These are phyloP conservation scores for Ptychobarbus kaznakovi DNA, from an alignment of 2,797 vertebrate species.

Conservation along the genomic window DNA sequence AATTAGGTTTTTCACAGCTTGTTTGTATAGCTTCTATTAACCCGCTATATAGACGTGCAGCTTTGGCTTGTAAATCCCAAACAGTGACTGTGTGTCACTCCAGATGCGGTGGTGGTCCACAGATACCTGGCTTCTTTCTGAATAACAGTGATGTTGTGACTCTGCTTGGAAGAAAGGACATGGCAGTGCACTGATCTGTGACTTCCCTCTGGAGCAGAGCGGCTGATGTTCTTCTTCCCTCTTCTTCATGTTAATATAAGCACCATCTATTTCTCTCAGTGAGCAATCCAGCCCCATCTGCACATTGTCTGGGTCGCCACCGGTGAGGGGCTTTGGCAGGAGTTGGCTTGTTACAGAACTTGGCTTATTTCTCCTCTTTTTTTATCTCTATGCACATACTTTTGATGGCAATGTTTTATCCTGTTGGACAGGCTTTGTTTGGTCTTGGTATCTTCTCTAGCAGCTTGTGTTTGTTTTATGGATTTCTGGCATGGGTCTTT, in stretches of 20 bases:
- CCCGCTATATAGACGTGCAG: conserved; percentile 75
- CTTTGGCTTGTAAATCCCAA: conserved; percentile 75
- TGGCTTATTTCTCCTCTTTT: conserved; percentile 72
- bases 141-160: conserved; percentile 56
- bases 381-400: conserved; percentile 84
- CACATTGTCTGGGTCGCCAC: conserved; percentile 73
- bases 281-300: conserved; percentile 73
- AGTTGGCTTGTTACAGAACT: conserved; percentile 73
- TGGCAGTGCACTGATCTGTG: conserved; percentile 51
- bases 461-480: conserved; percentile 85
- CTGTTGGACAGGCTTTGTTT: conserved; percentile 82
- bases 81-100: conserved; percentile 79
- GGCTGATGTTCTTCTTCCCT: conserved; percentile 59
- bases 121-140: conserved; percentile 65
- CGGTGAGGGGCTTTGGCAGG: conserved; percentile 72
- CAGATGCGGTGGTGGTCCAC: conserved; percentile 71
- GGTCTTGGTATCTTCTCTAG: conserved; percentile 83
- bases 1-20: conserved; percentile 72
- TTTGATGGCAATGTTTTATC: conserved; percentile 83
- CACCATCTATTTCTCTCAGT: conserved; percentile 73
- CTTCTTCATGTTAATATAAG: conserved; percentile 69
- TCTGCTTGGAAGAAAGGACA: conserved; percentile 58
- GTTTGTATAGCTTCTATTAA: conserved; percentile 75
- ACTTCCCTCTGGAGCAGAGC: conserved; percentile 56
- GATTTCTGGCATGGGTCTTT: conserved; percentile 82